These are phyloP conservation scores for Cinclus mexicanus DNA, from an alignment of 2,113 vertebrate genomes.

Conservation along the genomic window DNA sequence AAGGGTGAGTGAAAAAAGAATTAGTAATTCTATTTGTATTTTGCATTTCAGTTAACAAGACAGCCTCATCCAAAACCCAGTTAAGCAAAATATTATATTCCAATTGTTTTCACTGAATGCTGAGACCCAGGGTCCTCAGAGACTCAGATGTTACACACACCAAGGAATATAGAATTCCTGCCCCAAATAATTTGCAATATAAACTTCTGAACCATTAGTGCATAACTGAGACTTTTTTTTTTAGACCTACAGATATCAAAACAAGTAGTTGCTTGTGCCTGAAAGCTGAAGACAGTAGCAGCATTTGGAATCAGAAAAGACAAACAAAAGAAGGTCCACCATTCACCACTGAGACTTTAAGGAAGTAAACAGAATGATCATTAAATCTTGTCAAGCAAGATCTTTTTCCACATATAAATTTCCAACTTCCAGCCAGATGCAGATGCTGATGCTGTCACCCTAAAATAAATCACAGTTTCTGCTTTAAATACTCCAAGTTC, in stretches of 20 bases:
- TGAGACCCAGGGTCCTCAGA: not conserved
- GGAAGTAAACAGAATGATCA: not conserved
- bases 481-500: not conserved
- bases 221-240: not conserved
- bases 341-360: not conserved
- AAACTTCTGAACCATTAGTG: not conserved
- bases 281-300: not conserved
- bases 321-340: not conserved
- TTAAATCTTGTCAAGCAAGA: not conserved
- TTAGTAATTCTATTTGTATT: not conserved
- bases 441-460: not conserved
- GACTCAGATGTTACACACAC: not conserved
- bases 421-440: not conserved
- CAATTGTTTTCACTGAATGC: not conserved
- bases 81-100: not conserved
- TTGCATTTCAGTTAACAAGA: not conserved
- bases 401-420: not conserved
- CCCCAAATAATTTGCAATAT: not conserved
- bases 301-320: not conserved
- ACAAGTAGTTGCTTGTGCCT: not conserved
- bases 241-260: not conserved
- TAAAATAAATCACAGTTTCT: not conserved
- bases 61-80: not conserved
- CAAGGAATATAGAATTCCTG: not conserved
- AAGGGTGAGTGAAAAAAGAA: not conserved